phyloP scores from a whole-genome alignment of 1,140 invertebrate genomes.

The Acromyrmex echinatior region DNA sequence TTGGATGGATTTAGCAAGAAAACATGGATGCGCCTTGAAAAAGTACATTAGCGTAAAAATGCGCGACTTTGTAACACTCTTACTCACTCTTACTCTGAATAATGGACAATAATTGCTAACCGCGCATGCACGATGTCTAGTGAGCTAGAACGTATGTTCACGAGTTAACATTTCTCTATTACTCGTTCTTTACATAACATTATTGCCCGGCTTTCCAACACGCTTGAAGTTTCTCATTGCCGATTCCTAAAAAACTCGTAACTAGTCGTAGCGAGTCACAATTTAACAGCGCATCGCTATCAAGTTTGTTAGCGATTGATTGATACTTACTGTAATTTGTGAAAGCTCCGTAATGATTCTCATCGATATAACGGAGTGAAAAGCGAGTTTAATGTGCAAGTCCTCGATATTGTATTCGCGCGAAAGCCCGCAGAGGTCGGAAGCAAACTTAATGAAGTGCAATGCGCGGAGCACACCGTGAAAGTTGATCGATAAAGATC shows the following conservation, averaged over 20 bases:
- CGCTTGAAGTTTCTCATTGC: neutral
- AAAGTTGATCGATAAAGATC: slow-evolving; percentile 77
- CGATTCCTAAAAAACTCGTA: neutral
- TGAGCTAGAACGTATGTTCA: neutral
- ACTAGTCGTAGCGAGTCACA: neutral
- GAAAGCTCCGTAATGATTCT: slow-evolving; percentile 33
- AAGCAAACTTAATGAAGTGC: slow-evolving; percentile 49
- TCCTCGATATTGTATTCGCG: slow-evolving; percentile 19
- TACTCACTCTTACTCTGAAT: neutral
- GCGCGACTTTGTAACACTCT: neutral
- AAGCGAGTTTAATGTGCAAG: slow-evolving; percentile 20
- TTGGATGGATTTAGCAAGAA: neutral
- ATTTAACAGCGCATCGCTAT: neutral
- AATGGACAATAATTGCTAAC: slow-evolving; percentile 5
- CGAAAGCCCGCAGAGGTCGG: slow-evolving; percentile 52
- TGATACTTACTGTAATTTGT: slow-evolving; percentile 33
- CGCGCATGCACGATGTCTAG: neutral
- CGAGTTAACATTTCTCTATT: neutral
- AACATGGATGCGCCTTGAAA: neutral
- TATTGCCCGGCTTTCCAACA: neutral
- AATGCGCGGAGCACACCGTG: slow-evolving; percentile 65
- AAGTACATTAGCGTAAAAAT: slow-evolving; percentile 23
- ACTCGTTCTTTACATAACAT: neutral
- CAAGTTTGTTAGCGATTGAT: slow-evolving; percentile 31
- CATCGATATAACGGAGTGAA: neutral